Base-by-base conservation (phyloP, 2,888 invertebrate species). In the Leptopilina myrica region DNA sequence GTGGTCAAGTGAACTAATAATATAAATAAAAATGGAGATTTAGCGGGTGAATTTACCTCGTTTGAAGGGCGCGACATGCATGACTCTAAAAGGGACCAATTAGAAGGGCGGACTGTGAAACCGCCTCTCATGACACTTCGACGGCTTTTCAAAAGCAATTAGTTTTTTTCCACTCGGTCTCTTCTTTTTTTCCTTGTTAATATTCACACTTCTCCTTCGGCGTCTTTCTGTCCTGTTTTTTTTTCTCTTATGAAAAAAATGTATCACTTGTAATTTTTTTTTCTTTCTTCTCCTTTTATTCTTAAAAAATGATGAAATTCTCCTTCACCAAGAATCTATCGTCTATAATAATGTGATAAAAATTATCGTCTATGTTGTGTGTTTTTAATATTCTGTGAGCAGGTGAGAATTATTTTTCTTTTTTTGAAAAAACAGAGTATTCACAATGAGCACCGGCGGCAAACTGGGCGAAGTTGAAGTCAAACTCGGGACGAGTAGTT, bases 41-140 rank as follows among this genome's bases (percentile, higher is more conserved):
- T 46, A 15, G 46, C 66, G 46, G 43, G 43, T 66, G 66, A 8
- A 46, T 85, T 90, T 88, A 92, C 91, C 91, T 91, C 91, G 91
- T 90, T 91, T 90, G 88, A 90, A 89, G 88, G 91, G 90, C 89
- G 90, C 91, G 90, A 91, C 91, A 91, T 91, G 90, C 91, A 92
- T 92, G 91, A 90, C 91, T 91, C 90, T 89, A 87, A 86, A 86
- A 89, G 88, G 90, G 90, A 89, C 89, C 89, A 88, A 91, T 89
- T 89, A 89, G 87, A 91, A 90, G 90, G 90, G 91, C 91, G 91
- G 91, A 90, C 86, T 87, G 89, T 90, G 88, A 91, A 90, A 90
- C 91, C 90, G 91, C 91, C 91, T 91, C 91, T 91, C 91, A 91
- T 91, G 91, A 91, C 91, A 91, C 91, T 85, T 90, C 86, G 88